These are phyloP conservation scores for Tribolium madens DNA, from an alignment of 1,140 invertebrate genomes.

Conservation along the genomic window DNA sequence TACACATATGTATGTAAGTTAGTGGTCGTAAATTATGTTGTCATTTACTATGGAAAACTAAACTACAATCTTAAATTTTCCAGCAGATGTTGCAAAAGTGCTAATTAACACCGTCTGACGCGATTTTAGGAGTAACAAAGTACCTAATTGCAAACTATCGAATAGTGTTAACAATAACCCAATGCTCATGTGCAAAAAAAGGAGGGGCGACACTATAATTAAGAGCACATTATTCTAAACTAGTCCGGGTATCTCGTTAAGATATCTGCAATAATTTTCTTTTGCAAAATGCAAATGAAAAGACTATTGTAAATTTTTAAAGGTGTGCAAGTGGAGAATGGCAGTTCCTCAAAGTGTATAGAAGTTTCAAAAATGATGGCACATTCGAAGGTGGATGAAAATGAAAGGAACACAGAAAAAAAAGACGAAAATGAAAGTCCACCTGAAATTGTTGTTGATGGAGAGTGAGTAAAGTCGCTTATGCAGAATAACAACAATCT, in stretches of 20 bases:
- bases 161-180: conserved; percentile 29
- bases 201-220: conserved; percentile 17
- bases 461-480: conserved; percentile 28
- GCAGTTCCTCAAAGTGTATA: conserved; percentile 17
- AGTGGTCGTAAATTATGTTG: background rate
- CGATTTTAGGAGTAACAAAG: conserved; percentile 22
- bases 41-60: conserved; percentile 17
- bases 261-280: conserved; percentile 18
- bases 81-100: conserved; percentile 32
- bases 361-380: conserved; percentile 3
- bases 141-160: conserved; percentile 34
- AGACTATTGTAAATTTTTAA: conserved; percentile 30
- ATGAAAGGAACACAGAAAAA: conserved; percentile 7
- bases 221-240: background rate
- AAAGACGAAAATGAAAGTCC: conserved; percentile 12
- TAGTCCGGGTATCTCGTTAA: conserved; percentile 10
- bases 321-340: conserved; percentile 36
- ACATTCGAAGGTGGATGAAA: conserved; percentile 8
- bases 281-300: conserved; percentile 23
- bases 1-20: background rate
- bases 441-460: conserved; percentile 8
- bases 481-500: background rate
- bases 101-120: conserved; percentile 8
- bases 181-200: conserved; percentile 37
- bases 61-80: conserved; percentile 11